Evolutionary conservation across 2,888 invertebrate genomes (phyloP).

Genomic region (Trisateles emortualis): DNA sequence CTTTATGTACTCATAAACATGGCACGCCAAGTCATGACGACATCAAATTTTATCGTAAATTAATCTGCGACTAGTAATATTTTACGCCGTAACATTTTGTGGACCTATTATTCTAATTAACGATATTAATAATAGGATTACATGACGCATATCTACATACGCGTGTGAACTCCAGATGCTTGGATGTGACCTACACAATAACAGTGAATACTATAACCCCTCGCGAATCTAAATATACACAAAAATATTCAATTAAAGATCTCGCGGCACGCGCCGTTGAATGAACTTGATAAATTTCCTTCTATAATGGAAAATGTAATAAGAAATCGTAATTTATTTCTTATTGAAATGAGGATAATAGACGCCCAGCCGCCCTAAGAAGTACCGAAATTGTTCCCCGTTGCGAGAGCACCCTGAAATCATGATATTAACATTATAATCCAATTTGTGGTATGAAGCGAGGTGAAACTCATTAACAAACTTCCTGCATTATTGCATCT

Average conservation of each 20-base stretch:
- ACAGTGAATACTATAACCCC: conserved; percentile 12
- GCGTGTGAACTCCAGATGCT: background rate
- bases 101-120: conserved; percentile 10
- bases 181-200: conserved; percentile 5
- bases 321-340: conserved; percentile 86
- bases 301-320: conserved; percentile 84
- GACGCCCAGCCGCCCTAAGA: conserved; percentile 75
- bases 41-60: conserved; percentile 26
- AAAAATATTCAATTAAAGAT: conserved; percentile 75
- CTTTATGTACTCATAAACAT: conserved; percentile 7
- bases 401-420: conserved; percentile 66
- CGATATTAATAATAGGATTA: conserved; percentile 13
- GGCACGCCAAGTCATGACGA: conserved; percentile 3
- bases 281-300: conserved; percentile 81
- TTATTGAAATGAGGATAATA: conserved; percentile 86
- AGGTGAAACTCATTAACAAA: conserved; percentile 82
- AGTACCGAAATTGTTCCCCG: conserved; percentile 74
- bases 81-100: conserved; percentile 17
- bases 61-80: conserved; percentile 23
- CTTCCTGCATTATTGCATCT: conserved; percentile 81
- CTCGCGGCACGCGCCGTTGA: conserved; percentile 70
- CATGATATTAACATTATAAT: conserved; percentile 84
- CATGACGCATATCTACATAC: background rate
- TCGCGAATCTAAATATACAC: conserved; percentile 36
- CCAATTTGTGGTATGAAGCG: conserved; percentile 78